phyloP scores from a whole-genome alignment of 2,797 vertebrate species.

The Furcifer pardalis region DNA sequence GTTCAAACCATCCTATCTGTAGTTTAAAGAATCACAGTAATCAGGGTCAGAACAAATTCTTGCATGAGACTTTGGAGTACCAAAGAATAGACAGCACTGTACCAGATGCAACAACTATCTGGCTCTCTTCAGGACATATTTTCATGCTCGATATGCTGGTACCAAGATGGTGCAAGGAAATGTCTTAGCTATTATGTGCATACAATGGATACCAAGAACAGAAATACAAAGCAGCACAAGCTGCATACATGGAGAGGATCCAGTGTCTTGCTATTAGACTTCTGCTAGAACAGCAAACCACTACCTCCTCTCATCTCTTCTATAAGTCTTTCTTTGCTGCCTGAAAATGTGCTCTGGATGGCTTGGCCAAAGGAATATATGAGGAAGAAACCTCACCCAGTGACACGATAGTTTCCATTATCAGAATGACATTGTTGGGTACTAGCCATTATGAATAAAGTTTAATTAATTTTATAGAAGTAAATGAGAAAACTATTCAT shows the following conservation, averaged over 20 bases:
- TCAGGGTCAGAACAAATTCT: background rate
- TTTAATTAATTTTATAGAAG: background rate
- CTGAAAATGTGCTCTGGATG: background rate
- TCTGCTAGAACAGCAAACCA: background rate
- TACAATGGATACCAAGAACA: background rate
- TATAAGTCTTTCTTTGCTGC: background rate
- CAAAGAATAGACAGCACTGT: background rate
- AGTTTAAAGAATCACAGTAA: background rate
- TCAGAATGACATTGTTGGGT: background rate
- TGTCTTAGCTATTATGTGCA: background rate
- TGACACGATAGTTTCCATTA: background rate
- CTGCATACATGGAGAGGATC: background rate
- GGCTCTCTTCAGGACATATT: background rate
- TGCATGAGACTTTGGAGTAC: background rate
- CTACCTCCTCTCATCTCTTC: background rate
- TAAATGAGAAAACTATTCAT: background rate
- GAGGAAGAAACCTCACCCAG: background rate
- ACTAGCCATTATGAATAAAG: background rate
- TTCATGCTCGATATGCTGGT: background rate
- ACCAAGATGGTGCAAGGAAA: background rate
- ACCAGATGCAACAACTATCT: background rate
- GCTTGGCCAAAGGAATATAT: no score
- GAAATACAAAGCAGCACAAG: background rate
- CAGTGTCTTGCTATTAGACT: background rate
- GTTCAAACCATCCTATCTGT: background rate